Conservation (phyloP, 2,797 vertebrate genomes). For the Sebastiscus albofasciatus region DNA sequence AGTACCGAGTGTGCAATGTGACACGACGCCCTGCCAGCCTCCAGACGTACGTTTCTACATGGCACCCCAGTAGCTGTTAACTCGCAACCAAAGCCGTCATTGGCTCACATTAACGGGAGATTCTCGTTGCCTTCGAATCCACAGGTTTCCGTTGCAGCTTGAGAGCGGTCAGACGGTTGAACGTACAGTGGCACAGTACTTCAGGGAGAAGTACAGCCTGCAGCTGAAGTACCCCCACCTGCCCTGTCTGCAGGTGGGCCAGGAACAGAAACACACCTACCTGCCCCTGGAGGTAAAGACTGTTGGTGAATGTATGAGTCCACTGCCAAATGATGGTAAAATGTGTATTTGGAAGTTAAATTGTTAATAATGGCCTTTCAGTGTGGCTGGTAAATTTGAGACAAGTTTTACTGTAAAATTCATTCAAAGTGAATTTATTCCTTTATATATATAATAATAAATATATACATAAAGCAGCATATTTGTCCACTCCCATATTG, state of each 20-base stretch:
- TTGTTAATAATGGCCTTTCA: too few species aligned
- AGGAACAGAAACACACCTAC: conserved; percentile 99
- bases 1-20: conserved; percentile 97
- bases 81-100: background rate
- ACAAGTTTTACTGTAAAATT: background rate
- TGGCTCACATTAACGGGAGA: background rate
- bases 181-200: conserved; percentile 98
- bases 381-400: background rate
- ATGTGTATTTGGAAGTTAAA: background rate
- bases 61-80: background rate
- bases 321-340: background rate
- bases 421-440: background rate
- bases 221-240: conserved; percentile 98
- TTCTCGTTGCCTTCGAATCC: background rate
- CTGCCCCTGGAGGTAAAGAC: conserved; percentile 94
- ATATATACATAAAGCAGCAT: too few species aligned
- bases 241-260: conserved; percentile 98
- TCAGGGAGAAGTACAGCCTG: conserved; percentile 97
- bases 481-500: too few species aligned
- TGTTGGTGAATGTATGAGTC: background rate
- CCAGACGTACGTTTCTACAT: conserved; percentile 89
- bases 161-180: conserved; percentile 98
- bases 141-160: conserved; percentile 95
- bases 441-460: background rate
- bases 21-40: conserved; percentile 95